Conservation (phyloP, 2,888 invertebrate genomes). For the Drosophila greeni region DNA sequence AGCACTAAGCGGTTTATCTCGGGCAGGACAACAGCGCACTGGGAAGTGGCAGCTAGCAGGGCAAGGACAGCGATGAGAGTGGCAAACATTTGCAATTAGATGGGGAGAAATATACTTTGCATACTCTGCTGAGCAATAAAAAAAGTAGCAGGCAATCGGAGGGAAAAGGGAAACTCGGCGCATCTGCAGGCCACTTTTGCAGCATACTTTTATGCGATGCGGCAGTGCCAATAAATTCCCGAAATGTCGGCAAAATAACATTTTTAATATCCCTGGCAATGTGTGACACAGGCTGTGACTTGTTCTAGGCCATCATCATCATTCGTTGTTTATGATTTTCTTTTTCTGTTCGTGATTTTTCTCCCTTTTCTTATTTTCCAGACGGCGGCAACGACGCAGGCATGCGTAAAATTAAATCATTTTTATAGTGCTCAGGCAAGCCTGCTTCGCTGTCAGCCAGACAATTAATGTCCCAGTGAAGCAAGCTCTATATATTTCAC, state of each 20-base stretch:
- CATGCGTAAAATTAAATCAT: conserved; percentile 71
- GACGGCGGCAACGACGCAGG: conserved; percentile 44
- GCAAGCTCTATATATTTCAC: conserved; percentile 49
- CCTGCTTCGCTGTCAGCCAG: conserved; percentile 27
- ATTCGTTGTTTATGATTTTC: conserved; percentile 22
- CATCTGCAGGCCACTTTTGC: conserved; percentile 24
- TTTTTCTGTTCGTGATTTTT: conserved; percentile 12
- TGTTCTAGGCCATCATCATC: conserved; percentile 16
- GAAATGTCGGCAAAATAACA: conserved; percentile 47
- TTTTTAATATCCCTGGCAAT: conserved; percentile 47
- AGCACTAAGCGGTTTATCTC: conserved; percentile 62
- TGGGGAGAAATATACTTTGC: conserved; percentile 28
- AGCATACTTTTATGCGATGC: conserved; percentile 35
- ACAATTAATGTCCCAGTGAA: conserved; percentile 58
- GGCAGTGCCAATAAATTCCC: conserved; percentile 47
- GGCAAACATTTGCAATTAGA: conserved; percentile 33
- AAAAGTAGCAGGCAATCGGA: conserved; percentile 10
- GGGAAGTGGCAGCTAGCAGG: neutral
- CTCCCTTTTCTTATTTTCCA: conserved; percentile 4
- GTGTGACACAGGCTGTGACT: conserved; percentile 27
- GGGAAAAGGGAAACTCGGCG: conserved; percentile 12
- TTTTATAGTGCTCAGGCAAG: conserved; percentile 57
- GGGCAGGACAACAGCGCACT: conserved; percentile 21
- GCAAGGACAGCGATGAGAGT: conserved; percentile 19
- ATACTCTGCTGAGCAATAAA: conserved; percentile 41